phyloP scores from a whole-genome alignment of 1,140 invertebrate genomes.

The Schmidtea mediterranea region DNA sequence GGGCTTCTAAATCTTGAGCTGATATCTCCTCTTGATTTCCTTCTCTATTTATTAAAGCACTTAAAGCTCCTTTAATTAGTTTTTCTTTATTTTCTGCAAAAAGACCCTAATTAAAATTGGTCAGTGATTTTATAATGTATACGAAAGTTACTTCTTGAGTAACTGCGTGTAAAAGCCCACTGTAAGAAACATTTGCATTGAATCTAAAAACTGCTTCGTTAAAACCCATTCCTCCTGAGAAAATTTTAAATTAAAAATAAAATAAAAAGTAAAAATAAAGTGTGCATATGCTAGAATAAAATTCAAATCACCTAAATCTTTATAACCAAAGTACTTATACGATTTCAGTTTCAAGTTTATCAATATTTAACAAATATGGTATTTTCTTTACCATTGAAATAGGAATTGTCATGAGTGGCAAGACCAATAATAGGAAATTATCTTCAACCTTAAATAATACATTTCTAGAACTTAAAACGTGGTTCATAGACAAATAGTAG shows the following conservation, averaged over 20 bases:
- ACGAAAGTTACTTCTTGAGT: constrained; percentile 57
- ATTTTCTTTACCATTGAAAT: no score
- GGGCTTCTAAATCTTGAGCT: constrained; percentile 40
- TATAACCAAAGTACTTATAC: background rate
- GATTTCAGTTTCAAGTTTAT: no score
- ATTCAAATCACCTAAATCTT: background rate
- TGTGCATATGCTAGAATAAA: background rate
- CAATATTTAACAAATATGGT: no score
- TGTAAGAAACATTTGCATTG: constrained; percentile 88
- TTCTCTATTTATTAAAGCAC: constrained; percentile 43
- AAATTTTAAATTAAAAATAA: constrained; percentile 4
- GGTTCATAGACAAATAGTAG: no score
- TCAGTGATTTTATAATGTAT: background rate
- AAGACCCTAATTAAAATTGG: constrained; percentile 41
- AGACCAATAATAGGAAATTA: no score
- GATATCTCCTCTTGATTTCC: constrained; percentile 34
- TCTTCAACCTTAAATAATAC: no score
- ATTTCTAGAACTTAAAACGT: no score
- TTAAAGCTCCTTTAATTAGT: constrained; percentile 51
- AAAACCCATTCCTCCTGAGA: constrained; percentile 37
- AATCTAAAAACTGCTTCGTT: constrained; percentile 48
- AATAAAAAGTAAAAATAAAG: constrained; percentile 1
- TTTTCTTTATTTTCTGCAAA: constrained; percentile 97
- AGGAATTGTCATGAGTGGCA: no score
- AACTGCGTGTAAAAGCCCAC: constrained; percentile 72